A percentile compares a stretch with the other conserved stretches of the same genome.
Evolutionary conservation across 2,888 invertebrate genomes (phyloP).

Genomic region (Cremastinae sp.): DNA sequence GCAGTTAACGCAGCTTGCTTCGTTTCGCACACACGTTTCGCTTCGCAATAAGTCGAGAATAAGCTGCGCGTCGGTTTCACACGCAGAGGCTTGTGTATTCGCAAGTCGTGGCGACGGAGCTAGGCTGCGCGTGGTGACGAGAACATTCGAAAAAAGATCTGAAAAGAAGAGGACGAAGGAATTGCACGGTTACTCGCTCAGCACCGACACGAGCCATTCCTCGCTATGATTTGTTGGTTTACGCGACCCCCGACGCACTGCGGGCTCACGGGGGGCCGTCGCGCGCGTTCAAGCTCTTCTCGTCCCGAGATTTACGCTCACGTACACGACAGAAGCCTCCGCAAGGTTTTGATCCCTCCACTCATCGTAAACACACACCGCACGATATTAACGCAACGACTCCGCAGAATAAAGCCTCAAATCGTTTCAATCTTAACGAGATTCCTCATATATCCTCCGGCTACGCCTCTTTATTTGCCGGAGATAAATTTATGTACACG

Average conservation of each 20-base stretch:
- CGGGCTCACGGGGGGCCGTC: conserved; percentile 51
- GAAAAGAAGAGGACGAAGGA: conserved; percentile 28
- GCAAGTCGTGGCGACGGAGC: no score
- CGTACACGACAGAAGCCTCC: conserved; percentile 26
- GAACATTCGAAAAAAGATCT: neutral
- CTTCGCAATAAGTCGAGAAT: neutral
- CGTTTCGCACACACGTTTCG: neutral
- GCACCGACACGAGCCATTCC: conserved; percentile 49
- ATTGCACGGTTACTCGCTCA: conserved; percentile 19
- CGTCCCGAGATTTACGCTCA: conserved; percentile 33
- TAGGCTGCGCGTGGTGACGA: conserved; percentile 5
- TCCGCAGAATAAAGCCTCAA: conserved; percentile 4
- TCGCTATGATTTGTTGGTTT: conserved; percentile 51
- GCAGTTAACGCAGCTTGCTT: conserved; percentile 50
- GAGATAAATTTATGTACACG: conserved; percentile 4
- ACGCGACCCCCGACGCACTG: conserved; percentile 51
- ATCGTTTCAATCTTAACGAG: neutral
- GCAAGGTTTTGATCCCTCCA: conserved; percentile 23
- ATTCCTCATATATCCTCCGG: neutral
- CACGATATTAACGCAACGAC: no score
- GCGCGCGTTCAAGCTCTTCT: conserved; percentile 30
- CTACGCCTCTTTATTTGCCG: neutral
- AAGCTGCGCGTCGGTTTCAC: neutral
- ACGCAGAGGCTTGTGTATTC: conserved; percentile 7
- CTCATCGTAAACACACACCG: conserved; percentile 1